Percentiles rank a stretch among this genome's conserved stretches.
Evolutionary conservation across 2,113 vertebrate species (phyloP).

Genomic region (Percopsis transmontana): DNA sequence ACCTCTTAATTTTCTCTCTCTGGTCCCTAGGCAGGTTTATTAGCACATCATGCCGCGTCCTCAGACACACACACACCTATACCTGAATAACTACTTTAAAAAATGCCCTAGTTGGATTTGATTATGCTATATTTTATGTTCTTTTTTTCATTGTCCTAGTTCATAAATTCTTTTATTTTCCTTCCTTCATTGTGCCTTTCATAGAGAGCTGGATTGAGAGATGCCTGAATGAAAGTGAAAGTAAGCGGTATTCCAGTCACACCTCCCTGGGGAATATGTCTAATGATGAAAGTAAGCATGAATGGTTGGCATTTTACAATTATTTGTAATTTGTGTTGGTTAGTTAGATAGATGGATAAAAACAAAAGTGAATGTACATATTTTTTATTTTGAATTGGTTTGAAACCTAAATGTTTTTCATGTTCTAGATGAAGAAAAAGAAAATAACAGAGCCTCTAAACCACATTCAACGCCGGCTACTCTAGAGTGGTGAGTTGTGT

Average conservation of each 20-base stretch:
- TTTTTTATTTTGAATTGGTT: not conserved
- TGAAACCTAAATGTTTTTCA: conserved; percentile 14
- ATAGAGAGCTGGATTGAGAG: conserved; percentile 99
- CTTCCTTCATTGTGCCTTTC: conserved; percentile 55
- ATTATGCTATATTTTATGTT: too few species aligned
- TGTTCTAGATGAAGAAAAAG: conserved; percentile 95
- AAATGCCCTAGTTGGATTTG: too few species aligned
- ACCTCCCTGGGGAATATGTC: conserved; percentile 96
- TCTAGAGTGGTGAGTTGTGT: conserved; percentile 89
- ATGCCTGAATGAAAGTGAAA: conserved; percentile 98
- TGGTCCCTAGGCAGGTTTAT: not conserved
- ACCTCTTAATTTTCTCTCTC: too few species aligned
- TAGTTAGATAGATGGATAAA: too few species aligned
- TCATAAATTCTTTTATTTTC: not conserved
- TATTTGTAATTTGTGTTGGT: not conserved
- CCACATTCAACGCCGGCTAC: conserved; percentile 98
- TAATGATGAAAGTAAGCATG: conserved; percentile 97
- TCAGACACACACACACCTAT: not conserved
- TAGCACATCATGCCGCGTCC: too few species aligned
- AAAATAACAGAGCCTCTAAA: conserved; percentile 97
- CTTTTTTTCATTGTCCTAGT: too few species aligned
- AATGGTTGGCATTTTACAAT: too few species aligned
- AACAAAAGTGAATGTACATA: not conserved
- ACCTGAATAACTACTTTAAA: too few species aligned
- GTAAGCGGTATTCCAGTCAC: conserved; percentile 95